Conservation (phyloP, 2,113 vertebrate genomes). For the Oophaga pumilio region DNA sequence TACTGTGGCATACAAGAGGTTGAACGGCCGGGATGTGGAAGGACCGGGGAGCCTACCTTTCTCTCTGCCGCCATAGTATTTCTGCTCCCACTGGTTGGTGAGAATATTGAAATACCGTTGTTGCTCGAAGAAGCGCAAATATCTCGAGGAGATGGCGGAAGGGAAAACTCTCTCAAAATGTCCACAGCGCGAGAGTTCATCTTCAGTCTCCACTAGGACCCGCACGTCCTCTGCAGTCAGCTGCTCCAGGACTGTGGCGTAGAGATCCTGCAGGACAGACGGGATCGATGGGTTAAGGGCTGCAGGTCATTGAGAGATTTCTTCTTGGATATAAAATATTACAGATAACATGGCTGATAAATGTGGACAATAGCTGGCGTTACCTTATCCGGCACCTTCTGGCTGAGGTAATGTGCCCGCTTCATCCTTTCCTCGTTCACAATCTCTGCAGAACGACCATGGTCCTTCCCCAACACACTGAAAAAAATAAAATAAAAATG, state of each 20-base stretch:
- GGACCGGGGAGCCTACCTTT: constrained; percentile 72
- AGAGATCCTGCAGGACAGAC: constrained; percentile 76
- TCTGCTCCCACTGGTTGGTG: constrained; percentile 91
- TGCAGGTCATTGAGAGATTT: no score
- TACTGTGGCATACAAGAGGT: no score
- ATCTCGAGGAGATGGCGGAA: constrained; percentile 78
- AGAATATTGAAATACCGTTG: constrained; percentile 92
- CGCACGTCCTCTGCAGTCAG: constrained; percentile 90
- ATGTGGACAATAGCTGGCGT: fast-evolving
- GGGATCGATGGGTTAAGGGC: background rate
- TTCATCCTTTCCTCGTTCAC: constrained; percentile 87
- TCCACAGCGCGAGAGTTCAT: constrained; percentile 84
- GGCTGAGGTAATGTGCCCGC: constrained; percentile 83
- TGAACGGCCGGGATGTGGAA: background rate
- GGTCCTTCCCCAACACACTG: constrained; percentile 72
- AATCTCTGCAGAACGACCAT: constrained; percentile 67
- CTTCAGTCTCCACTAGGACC: constrained; percentile 85
- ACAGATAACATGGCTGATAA: background rate
- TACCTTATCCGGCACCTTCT: constrained; percentile 83
- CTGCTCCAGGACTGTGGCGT: constrained; percentile 81
- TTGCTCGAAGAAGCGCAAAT: constrained; percentile 91
- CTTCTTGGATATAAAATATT: background rate
- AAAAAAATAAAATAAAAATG: background rate
- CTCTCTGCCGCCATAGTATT: constrained; percentile 77
- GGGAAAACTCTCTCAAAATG: constrained; percentile 92